phyloP scores from a whole-genome alignment of 2,113 vertebrate species.

The Myanophis thanlyinensis region DNA sequence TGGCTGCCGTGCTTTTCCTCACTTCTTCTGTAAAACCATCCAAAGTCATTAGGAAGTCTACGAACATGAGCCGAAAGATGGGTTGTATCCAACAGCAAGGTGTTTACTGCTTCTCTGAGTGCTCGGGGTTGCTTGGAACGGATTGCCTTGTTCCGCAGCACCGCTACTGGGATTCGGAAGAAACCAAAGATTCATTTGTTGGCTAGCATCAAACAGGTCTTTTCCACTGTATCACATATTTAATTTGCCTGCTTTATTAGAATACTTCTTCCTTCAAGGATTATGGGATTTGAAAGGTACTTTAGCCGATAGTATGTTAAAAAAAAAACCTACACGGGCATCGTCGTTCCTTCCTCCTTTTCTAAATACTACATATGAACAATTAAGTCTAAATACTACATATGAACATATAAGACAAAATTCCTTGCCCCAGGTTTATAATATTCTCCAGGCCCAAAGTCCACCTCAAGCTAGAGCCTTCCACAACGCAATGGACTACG shows the following conservation, averaged over 20 bases:
- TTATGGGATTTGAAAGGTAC: background rate
- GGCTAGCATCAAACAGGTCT: background rate
- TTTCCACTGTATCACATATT: no score
- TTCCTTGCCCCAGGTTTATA: background rate
- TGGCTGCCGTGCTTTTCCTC: constrained; percentile 8
- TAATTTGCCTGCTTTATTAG: no score
- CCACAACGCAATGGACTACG: background rate
- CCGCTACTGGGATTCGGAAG: no score
- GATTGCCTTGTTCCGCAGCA: no score
- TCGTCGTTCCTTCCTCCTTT: background rate
- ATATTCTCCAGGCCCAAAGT: background rate
- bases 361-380: background rate
- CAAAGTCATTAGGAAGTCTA: background rate
- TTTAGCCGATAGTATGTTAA: background rate
- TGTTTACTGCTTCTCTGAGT: background rate
- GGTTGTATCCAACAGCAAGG: background rate
- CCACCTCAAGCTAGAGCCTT: background rate
- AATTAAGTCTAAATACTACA: background rate
- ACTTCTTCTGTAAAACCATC: background rate
- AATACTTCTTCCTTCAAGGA: background rate
- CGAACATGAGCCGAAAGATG: background rate
- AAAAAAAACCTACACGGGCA: background rate
- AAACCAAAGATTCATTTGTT: background rate
- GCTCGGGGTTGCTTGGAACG: accelerated
- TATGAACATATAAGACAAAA: background rate